Conservation (phyloP, 1,140 invertebrate species). For the Dryas iulia region DNA sequence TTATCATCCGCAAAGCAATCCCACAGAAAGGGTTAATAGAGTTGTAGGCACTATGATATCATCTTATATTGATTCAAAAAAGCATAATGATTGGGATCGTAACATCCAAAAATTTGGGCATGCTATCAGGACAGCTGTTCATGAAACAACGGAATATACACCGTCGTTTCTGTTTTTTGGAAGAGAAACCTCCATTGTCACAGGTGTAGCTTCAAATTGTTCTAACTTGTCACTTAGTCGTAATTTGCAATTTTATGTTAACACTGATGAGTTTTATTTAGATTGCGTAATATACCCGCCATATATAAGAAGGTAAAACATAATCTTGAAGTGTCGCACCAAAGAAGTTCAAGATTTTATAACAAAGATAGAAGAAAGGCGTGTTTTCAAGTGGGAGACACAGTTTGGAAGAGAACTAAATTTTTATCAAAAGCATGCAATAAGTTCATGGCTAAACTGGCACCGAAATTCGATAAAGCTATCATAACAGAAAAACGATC, state of each 20-base stretch:
- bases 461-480: neutral
- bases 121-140: slow-evolving; percentile 15
- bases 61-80: too few species aligned
- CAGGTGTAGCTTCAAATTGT: neutral
- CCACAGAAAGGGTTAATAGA: too few species aligned
- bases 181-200: neutral
- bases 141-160: slow-evolving; percentile 13
- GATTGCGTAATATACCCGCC: too few species aligned
- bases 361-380: slow-evolving; percentile 9
- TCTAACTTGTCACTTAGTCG: too few species aligned
- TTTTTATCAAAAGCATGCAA: slow-evolving; percentile 10
- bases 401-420: slow-evolving; percentile 27
- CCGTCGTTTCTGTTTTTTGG: slow-evolving; percentile 20
- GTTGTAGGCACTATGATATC: too few species aligned
- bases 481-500: neutral
- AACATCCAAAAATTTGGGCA: slow-evolving; percentile 15
- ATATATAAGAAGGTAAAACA: too few species aligned
- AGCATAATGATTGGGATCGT: too few species aligned
- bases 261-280: too few species aligned
- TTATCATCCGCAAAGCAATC: too few species aligned
- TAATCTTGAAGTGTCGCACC: too few species aligned
- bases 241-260: too few species aligned
- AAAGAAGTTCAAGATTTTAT: slow-evolving; percentile 12
- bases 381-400: slow-evolving; percentile 16
- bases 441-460: slow-evolving; percentile 14